phyloP scores from a whole-genome alignment of 2,113 vertebrate genomes.

The Ammodramus savannarum region DNA sequence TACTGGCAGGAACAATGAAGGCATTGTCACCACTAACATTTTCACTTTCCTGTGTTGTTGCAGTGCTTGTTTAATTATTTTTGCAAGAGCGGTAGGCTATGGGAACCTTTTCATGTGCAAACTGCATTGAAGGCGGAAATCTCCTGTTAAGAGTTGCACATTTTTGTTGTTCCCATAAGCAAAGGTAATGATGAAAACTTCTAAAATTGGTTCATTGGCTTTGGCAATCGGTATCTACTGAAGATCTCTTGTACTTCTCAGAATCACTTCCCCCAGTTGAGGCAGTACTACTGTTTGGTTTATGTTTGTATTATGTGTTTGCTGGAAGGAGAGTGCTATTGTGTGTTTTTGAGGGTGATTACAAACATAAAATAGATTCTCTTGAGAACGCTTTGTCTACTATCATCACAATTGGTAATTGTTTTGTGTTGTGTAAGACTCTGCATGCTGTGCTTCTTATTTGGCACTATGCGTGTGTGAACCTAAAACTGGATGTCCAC shows the following conservation, averaged over 20 bases:
- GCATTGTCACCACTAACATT: background rate
- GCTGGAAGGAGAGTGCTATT: slow-evolving; percentile 57
- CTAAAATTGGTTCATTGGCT: background rate
- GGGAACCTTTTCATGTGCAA: background rate
- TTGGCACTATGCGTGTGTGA: background rate
- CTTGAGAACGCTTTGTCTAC: slow-evolving; percentile 47
- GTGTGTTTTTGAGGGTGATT: slow-evolving; percentile 56
- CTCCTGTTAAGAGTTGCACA: background rate
- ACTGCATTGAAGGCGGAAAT: background rate
- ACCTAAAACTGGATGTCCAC: background rate
- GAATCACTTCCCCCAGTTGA: background rate
- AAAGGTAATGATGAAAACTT: background rate
- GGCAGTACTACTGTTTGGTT: slow-evolving; percentile 44
- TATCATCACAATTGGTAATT: slow-evolving; percentile 58
- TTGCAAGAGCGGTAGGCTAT: background rate
- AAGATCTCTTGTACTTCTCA: background rate
- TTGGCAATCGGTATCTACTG: background rate
- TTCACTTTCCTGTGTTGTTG: slow-evolving; percentile 34
- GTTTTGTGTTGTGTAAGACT: slow-evolving; percentile 37
- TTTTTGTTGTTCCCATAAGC: background rate
- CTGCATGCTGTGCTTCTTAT: background rate
- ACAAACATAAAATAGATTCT: slow-evolving; percentile 67
- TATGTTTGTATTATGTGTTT: slow-evolving; percentile 63
- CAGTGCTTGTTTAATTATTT: background rate
- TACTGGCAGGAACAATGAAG: background rate